Base-by-base conservation (phyloP, 2,113 vertebrate species). In the Heterocephalus glaber region DNA sequence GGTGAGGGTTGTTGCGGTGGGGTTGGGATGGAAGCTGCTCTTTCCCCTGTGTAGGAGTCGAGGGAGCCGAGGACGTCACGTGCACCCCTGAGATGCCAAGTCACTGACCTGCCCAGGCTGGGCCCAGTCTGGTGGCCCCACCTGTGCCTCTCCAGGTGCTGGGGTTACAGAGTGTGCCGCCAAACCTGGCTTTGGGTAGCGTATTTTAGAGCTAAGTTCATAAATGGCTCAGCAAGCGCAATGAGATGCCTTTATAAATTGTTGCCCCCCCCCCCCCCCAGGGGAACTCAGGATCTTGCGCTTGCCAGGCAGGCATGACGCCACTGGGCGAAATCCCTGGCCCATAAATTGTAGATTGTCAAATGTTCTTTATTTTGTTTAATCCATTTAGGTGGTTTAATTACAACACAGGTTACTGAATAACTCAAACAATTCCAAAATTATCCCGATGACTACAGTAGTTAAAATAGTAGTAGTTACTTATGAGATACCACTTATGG, bases 321-420 rank as follows among this genome's bases (percentile, higher is more conserved):
- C n/a, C n/a, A n/a, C n/a, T n/a, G n/a, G n/a, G n/a, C n/a, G n/a
- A n/a, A n/a, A n/a, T n/a, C n/a, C n/a, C n/a, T n/a, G n/a, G n/a
- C n/a, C n/a, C n/a, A n/a, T n/a, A n/a, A n/a, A 82, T 76, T 82
- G 30, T 84, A 60, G 28, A 79, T 7, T 60, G 5, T 80, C 30
- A 66, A 10, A 56, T 89, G 58, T 65, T 89, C 65, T 92, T 95
- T 90, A 63, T 85, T 93, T 89, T 89, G 33, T 82, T 93, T 60
- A 44, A 74, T 89, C 9, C 80, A 14, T 74, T 70, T 90, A 85
- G 56, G 63, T 81, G 72, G 33, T 38, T 89, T 84, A 80, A 44
- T 88, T 70, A 65, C 14, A 95, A 24, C 52, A 82, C 2, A 26
- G 16, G 35, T 86, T 72, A 86, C 65, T 58, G 17, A 83, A n/a